Base-by-base conservation (phyloP, 1,140 invertebrate genomes). In the Listronotus bonariensis region DNA sequence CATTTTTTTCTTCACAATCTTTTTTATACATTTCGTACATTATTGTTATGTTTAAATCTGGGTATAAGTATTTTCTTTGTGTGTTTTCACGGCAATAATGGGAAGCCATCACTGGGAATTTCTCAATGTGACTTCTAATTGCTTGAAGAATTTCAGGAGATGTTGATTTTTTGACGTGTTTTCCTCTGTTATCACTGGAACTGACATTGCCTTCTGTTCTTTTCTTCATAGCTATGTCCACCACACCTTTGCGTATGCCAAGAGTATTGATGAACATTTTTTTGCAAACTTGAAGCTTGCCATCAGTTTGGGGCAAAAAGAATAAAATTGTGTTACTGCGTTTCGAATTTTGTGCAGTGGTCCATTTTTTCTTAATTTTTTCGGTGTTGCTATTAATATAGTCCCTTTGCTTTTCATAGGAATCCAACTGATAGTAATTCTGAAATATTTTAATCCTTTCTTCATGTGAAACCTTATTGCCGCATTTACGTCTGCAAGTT, bases 11-110 rank as follows among this genome's bases (percentile, higher is more conserved):
- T 15, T 34, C 26, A 58, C 52, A 55, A 31, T n/a, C 42, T 20
- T 60, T 26, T 12, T 53, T 15, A 34, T 60, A 60, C 57, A 60
- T 49, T 32, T 45, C 52, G 34, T 60, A 60, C 57, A 60, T 60
- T 45, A 43, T 52, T 7, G 57, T 45, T 52, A 60, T 14, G 42
- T 60, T 60, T 32, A 60, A 60, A 18, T 11, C 52, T 5, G 57
- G 34, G 36, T 60, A 45, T n/a, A 60, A 60, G 20, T 60, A 63
- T 55, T 63, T 63, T 55, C 60, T 26, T 58, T 10, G 15, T 15
- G 31, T 63, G 15, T 43, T 40, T 11, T 52, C 34, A 20, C 51
- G 14, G 26, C 60, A 63, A 48, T 63, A 63, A 46, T 61, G 48
- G n/a, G 32, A 55, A 6, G 53, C 6, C 45, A 55, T 12, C 6